A percentile compares a stretch with the other conserved stretches of the same genome.
These are phyloP conservation scores for Paraescarpia echinospica DNA, from an alignment of 1,140 invertebrate species.

Conservation along the genomic window DNA sequence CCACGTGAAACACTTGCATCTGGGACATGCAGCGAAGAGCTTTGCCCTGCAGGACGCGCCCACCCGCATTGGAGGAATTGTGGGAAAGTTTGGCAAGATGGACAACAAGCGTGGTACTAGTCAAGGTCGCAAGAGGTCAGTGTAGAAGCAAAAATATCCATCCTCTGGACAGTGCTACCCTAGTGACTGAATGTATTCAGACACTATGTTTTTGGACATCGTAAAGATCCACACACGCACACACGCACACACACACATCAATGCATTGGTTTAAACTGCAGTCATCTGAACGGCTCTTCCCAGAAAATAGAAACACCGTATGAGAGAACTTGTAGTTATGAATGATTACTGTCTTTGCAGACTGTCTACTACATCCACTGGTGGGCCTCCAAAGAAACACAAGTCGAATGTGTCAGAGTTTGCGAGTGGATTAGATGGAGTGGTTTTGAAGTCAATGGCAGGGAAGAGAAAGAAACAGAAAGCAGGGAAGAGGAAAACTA, in stretches of 20 bases:
- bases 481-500: not conserved
- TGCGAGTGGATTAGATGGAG: not conserved
- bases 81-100: constrained; percentile 7
- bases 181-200: no score
- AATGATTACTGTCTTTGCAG: not conserved
- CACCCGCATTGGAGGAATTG: constrained; percentile 45
- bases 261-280: no score
- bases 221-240: no score
- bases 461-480: not conserved
- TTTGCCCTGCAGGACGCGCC: constrained; percentile 84
- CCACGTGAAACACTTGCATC: constrained; percentile 78
- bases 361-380: not conserved
- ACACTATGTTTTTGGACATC: no score
- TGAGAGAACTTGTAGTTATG: not conserved
- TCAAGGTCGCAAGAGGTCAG: not conserved
- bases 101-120: not conserved
- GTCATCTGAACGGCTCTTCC: not conserved
- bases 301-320: not conserved
- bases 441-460: not conserved
- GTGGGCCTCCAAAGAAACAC: not conserved
- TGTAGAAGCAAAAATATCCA: no score
- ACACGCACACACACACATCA: no score
- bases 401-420: not conserved
- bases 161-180: no score
- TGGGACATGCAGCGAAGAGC: constrained; percentile 90